Evolutionary conservation across 1,140 invertebrate species (phyloP).

Genomic region (Lepidostoma basale): DNA sequence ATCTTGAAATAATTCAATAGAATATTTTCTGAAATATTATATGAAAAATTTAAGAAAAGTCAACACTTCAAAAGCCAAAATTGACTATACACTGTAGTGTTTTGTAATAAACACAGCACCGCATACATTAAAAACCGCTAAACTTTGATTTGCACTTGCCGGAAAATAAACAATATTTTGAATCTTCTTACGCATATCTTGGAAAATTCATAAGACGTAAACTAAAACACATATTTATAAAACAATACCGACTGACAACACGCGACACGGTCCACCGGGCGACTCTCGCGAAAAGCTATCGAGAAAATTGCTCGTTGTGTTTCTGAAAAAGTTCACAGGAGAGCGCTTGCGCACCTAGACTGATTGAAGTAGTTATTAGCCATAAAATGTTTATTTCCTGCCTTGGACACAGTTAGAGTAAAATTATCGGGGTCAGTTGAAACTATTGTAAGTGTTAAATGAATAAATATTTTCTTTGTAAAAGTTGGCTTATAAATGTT

Average conservation of each 20-base stretch:
- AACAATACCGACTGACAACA: background rate
- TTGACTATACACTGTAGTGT: slow-evolving; percentile 5
- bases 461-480: too few species aligned
- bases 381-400: background rate
- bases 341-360: slow-evolving; percentile 10
- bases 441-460: too few species aligned
- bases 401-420: too few species aligned
- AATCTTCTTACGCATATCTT: slow-evolving; percentile 10
- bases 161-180: background rate
- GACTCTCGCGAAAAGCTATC: slow-evolving; percentile 17
- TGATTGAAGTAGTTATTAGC: background rate
- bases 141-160: slow-evolving; percentile 5
- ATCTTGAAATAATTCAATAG: background rate
- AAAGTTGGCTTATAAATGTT: too few species aligned
- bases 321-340: slow-evolving; percentile 3
- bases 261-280: background rate
- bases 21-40: background rate
- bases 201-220: slow-evolving; percentile 9
- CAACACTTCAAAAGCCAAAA: slow-evolving; percentile 16
- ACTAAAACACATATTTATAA: slow-evolving; percentile 13
- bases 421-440: too few species aligned
- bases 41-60: slow-evolving; percentile 9
- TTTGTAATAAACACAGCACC: slow-evolving; percentile 25
- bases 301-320: slow-evolving; percentile 8
- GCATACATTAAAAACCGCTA: background rate